Evolutionary conservation across 2,888 invertebrate species (phyloP), one percentile per base, ranked within the genome.

Genomic region (Eubasilissa splendida): DNA sequence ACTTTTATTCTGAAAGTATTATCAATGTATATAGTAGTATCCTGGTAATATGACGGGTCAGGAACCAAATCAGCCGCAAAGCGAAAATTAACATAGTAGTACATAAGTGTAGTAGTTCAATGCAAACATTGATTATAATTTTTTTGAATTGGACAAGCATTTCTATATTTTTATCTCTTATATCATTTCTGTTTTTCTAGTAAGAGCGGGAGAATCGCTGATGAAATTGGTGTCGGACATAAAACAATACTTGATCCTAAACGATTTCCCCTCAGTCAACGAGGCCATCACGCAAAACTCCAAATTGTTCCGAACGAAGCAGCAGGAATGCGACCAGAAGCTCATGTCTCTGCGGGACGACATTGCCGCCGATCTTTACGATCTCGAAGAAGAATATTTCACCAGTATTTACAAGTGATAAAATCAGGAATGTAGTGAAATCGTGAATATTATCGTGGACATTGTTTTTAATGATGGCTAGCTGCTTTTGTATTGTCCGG

Each of bases 201-300:
- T 98, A 0, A 91, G 99, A 85, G 99, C 99, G 80, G 98, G 97
- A 0, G 99, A 99, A 90, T 98, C 98, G 0, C 88, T 99, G 42
- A 97, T 98, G 96, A 99, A 99, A 88, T 90, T 99, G 52, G 98
- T 99, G 0, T 97, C 98, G 0, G 99, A 99, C 87, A 96, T 99
- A 83, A 99, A 99, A 86, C 99, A 99, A 87, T 99, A 99, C 88
- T 91, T 99, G 66, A 98, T 99, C 85, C 91, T 99, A 31, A 99
- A 99, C 88, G 99, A 99, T 89, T 99, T 99, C 87, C 98, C 98
- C 66, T 98, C 98, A 1, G 97, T 99, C 0, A 99, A 99, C 88
- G 98, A 99, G 86, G 97, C 98, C 0, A 99, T 99, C 84, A 95
- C 96, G n/a, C 95, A 96, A 85, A 98, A 97, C 87, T 96, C 96